A percentile compares a stretch with the other conserved stretches of the same genome.
Conservation (phyloP, 2,113 vertebrate species). For the Cephalophus harveyi region DNA sequence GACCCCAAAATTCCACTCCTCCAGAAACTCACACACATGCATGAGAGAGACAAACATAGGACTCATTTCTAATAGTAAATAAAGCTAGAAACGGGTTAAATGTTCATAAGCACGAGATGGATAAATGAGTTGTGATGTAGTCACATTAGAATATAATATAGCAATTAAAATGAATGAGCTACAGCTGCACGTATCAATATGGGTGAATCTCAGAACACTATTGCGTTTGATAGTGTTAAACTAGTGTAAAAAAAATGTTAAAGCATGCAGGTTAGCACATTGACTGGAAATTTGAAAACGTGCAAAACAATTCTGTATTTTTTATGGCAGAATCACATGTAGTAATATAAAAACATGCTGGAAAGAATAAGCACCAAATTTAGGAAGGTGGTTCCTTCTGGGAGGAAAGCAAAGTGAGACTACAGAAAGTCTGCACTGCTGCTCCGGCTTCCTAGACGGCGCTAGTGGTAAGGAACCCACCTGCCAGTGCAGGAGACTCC, state of each 20-base stretch:
- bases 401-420: neutral
- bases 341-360: neutral
- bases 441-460: neutral
- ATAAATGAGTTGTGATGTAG: neutral
- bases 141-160: neutral
- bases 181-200: neutral
- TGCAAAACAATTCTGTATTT: neutral
- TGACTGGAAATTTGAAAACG: conserved; percentile 29
- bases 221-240: neutral
- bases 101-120: neutral
- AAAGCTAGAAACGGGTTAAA: neutral
- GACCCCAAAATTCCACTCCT: neutral
- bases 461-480: neutral
- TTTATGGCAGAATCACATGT: neutral
- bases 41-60: neutral
- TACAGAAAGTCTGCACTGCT: neutral
- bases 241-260: neutral
- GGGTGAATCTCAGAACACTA: neutral
- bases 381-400: neutral
- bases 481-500: neutral
- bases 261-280: neutral
- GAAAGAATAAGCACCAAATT: neutral
- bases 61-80: neutral
- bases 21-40: neutral
- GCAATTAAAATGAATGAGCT: neutral